phyloP scores from a whole-genome alignment of 2,888 invertebrate species.

The Drosophila greeni region DNA sequence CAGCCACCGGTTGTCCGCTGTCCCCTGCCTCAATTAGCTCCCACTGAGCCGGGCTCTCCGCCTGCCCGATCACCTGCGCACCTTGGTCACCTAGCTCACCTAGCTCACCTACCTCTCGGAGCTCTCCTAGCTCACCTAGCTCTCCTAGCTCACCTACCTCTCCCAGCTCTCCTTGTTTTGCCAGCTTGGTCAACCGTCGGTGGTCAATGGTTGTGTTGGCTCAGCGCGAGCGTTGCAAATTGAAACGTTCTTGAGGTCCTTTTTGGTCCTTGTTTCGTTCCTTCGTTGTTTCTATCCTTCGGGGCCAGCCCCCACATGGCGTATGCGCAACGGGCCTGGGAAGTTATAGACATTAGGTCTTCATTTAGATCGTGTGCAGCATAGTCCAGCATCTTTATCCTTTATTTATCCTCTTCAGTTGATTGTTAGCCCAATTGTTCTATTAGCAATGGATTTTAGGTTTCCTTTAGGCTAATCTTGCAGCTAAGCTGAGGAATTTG shows the following conservation, averaged over 20 bases:
- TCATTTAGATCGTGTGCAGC: neutral
- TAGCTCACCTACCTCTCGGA: too few species aligned
- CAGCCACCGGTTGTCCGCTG: conserved; percentile 44
- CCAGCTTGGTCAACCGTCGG: conserved; percentile 36
- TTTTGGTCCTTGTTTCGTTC: neutral
- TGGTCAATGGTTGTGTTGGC: conserved; percentile 16
- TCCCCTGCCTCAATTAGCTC: conserved; percentile 1
- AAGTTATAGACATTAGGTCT: neutral
- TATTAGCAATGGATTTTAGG: neutral
- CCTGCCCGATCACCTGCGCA: conserved; percentile 21
- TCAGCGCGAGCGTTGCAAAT: conserved; percentile 43
- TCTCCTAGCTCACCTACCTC: neutral
- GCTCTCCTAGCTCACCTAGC: conserved; percentile 33
- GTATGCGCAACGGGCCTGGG: conserved; percentile 52
- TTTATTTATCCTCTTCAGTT: neutral
- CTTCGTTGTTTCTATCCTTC: neutral
- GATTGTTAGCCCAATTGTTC: neutral
- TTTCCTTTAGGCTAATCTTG: too few species aligned
- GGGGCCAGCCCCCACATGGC: conserved; percentile 40
- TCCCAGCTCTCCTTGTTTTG: neutral
- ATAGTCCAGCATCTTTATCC: too few species aligned
- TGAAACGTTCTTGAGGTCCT: conserved; percentile 35
- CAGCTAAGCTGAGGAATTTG: neutral
- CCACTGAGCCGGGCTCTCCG: neutral
- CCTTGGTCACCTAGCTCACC: neutral